These are phyloP conservation scores for Erythrolamprus reginae DNA, from an alignment of 2,113 vertebrate species.

Conservation along the genomic window DNA sequence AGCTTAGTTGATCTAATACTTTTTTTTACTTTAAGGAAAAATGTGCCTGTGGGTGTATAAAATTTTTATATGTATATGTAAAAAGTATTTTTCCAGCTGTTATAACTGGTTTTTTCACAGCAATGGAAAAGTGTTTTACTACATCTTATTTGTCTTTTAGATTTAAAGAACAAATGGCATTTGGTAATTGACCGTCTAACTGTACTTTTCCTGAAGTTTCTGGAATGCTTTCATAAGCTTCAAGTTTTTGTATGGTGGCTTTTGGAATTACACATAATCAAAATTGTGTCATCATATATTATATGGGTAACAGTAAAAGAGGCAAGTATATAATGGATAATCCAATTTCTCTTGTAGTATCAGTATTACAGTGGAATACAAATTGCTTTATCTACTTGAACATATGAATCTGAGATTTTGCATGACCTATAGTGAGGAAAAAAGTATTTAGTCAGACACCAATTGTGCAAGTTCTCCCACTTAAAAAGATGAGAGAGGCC, in stretches of 20 bases:
- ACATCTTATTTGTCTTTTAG: slow-evolving; percentile 61
- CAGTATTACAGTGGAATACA: background rate
- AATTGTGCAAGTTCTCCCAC: too few species aligned
- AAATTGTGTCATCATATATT: slow-evolving; percentile 93
- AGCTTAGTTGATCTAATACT: background rate
- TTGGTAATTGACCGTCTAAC: slow-evolving; percentile 94
- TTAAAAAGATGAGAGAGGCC: too few species aligned
- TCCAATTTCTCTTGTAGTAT: background rate
- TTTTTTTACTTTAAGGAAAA: slow-evolving; percentile 7
- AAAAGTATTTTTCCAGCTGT: background rate
- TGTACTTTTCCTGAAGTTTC: slow-evolving; percentile 92
- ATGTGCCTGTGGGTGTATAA: background rate
- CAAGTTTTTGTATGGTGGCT: slow-evolving; percentile 97
- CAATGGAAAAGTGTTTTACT: background rate
- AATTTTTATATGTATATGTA: background rate
- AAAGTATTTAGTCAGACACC: too few species aligned
- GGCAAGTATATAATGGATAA: slow-evolving; percentile 66
- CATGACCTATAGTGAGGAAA: too few species aligned
- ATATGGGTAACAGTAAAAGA: slow-evolving; percentile 89
- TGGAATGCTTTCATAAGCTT: slow-evolving; percentile 94
- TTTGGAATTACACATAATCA: slow-evolving; percentile 94
- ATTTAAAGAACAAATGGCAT: slow-evolving; percentile 93
- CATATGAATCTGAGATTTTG: background rate
- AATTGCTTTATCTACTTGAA: background rate
- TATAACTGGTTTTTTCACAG: slow-evolving; percentile 10